These are phyloP conservation scores for Chiloscyllium plagiosum DNA, from an alignment of 2,113 vertebrate species.

Conservation along the genomic window DNA sequence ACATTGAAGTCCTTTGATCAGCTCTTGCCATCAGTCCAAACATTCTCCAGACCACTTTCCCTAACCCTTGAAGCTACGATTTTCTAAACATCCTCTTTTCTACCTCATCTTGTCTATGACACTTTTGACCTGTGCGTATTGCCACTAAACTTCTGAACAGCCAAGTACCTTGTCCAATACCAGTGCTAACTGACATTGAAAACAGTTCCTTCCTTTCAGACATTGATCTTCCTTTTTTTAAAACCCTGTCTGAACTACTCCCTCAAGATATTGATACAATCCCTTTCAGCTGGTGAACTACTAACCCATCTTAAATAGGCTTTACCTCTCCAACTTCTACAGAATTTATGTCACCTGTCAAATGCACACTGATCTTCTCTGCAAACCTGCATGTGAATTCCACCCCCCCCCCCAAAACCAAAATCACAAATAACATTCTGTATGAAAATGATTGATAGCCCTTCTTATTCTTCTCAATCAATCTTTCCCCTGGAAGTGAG, in stretches of 20 bases:
- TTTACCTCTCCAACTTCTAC: background rate
- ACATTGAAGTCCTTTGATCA: background rate
- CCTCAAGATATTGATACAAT: background rate
- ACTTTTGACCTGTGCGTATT: background rate
- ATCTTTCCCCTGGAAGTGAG: background rate
- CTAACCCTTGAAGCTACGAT: background rate
- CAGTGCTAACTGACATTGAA: background rate
- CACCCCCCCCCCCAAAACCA: background rate
- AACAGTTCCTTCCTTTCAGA: background rate
- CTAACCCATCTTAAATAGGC: background rate
- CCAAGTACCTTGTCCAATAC: background rate
- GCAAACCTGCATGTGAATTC: background rate
- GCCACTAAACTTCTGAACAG: background rate
- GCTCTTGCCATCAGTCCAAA: background rate
- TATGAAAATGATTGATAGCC: background rate
- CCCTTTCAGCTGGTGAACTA: background rate
- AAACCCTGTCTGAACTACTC: background rate
- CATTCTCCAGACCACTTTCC: background rate
- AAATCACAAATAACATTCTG: background rate
- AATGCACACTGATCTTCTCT: background rate
- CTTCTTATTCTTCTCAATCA: background rate
- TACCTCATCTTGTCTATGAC: background rate
- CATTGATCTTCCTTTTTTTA: background rate
- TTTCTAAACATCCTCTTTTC: background rate
- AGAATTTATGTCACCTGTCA: background rate